phyloP scores from a whole-genome alignment of 2,888 invertebrate genomes.

The Drosophila algonquin region DNA sequence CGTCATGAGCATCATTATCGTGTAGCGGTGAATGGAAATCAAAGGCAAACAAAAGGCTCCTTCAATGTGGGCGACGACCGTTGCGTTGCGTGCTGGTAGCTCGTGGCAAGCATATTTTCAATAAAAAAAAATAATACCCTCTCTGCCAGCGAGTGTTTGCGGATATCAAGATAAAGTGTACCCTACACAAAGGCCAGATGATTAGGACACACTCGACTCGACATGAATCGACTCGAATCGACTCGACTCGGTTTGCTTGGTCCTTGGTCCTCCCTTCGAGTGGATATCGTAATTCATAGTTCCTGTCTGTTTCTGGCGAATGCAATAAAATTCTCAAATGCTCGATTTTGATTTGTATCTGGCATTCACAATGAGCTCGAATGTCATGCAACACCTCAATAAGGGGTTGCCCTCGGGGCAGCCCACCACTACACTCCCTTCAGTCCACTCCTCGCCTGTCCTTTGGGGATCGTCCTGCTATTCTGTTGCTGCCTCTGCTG shows the following conservation, averaged over 20 bases:
- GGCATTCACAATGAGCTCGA: slow-evolving; percentile 40
- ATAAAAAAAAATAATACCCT: slow-evolving; percentile 24
- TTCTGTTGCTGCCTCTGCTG: slow-evolving; percentile 20
- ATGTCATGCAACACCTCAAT: slow-evolving; percentile 70
- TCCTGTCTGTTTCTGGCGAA: slow-evolving; percentile 15
- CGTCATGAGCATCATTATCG: slow-evolving; percentile 13
- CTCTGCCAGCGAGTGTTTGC: slow-evolving; percentile 13
- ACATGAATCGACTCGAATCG: background rate
- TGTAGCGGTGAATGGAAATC: slow-evolving; percentile 56
- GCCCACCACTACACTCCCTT: too few relatives aligned
- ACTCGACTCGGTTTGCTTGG: slow-evolving; percentile 41
- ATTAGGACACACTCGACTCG: slow-evolving; percentile 63
- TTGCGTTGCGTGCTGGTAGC: slow-evolving; percentile 65
- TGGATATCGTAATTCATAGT: slow-evolving; percentile 66
- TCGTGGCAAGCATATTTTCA: slow-evolving; percentile 40
- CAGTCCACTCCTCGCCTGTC: too few relatives aligned
- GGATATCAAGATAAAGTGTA: slow-evolving; percentile 15
- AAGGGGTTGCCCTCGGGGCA: slow-evolving; percentile 13
- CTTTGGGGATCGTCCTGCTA: background rate
- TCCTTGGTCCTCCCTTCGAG: background rate
- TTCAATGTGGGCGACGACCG: slow-evolving; percentile 32
- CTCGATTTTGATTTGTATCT: slow-evolving; percentile 68
- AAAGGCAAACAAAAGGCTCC: slow-evolving; percentile 66
- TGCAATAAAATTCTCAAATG: slow-evolving; percentile 68
- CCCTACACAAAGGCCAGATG: slow-evolving; percentile 33